Conservation (phyloP, 2,113 vertebrate species). For the Sisor rabdophorus region DNA sequence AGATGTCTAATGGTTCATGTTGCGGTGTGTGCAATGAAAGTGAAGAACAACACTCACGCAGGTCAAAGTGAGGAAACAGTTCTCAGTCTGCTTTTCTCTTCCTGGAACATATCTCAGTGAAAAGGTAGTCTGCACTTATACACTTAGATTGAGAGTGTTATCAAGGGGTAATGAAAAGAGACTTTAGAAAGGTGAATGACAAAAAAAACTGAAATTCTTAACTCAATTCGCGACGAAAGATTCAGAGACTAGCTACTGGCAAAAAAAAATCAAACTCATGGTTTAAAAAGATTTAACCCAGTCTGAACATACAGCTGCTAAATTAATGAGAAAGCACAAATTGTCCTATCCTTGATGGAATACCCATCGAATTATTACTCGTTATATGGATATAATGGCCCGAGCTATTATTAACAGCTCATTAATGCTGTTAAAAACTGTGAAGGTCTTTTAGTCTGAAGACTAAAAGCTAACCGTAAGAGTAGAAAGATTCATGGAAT, state of each 20-base stretch:
- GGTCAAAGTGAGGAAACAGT: conserved; percentile 1
- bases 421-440: conserved; percentile 29
- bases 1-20: neutral
- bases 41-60: conserved; percentile 5
- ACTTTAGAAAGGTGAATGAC: conserved; percentile 2
- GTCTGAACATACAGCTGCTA: conserved; percentile 29
- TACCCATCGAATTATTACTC: conserved; percentile 19
- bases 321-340: conserved; percentile 37
- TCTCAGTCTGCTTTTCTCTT: neutral
- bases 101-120: neutral
- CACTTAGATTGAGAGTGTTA: conserved; percentile 1
- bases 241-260: neutral
- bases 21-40: neutral
- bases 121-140: neutral
- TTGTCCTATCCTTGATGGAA: conserved; percentile 20
- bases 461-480: neutral
- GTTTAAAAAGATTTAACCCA: neutral
- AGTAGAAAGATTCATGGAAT: neutral
- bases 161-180: neutral
- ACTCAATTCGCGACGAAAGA: neutral
- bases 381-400: conserved; percentile 29
- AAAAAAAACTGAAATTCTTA: conserved; percentile 1
- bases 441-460: conserved; percentile 10
- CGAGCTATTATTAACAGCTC: conserved; percentile 30
- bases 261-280: neutral